Percentiles rank a stretch among this genome's conserved stretches.
Evolutionary conservation across 2,113 vertebrate species (phyloP).

Genomic region (cattle (Bos taurus)): DNA sequence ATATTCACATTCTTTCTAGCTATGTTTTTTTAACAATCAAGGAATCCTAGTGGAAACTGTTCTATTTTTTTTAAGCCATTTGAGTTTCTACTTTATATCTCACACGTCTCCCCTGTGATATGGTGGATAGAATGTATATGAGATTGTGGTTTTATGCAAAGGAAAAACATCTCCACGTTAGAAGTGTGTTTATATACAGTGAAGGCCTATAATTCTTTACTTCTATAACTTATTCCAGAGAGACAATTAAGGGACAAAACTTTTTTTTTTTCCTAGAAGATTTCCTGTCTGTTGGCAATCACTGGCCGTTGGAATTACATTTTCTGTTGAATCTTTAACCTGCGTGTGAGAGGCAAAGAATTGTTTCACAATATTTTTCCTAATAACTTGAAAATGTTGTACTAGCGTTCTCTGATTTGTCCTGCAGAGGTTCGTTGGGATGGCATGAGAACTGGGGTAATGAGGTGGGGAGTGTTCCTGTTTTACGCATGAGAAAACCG

Average conservation of each 20-base stretch:
- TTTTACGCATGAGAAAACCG: background rate
- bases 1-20: background rate
- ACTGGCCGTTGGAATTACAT: background rate
- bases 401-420: background rate
- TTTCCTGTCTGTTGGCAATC: background rate
- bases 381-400: background rate
- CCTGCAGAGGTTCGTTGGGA: background rate
- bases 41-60: background rate
- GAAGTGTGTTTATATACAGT: background rate
- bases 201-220: background rate
- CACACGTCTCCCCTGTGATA: background rate
- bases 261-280: background rate
- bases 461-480: background rate
- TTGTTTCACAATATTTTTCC: background rate
- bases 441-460: background rate
- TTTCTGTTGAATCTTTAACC: background rate
- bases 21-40: background rate
- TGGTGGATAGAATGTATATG: background rate
- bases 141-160: background rate
- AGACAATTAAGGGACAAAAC: background rate
- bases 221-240: background rate
- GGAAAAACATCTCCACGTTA: background rate
- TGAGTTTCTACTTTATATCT: conserved; percentile 7
- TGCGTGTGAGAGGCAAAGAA: background rate
- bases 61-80: background rate